Evolutionary conservation across 2,113 vertebrate genomes (phyloP), one percentile per base, ranked within the genome.

Genomic region (Oxygymnocypris stewartii): DNA sequence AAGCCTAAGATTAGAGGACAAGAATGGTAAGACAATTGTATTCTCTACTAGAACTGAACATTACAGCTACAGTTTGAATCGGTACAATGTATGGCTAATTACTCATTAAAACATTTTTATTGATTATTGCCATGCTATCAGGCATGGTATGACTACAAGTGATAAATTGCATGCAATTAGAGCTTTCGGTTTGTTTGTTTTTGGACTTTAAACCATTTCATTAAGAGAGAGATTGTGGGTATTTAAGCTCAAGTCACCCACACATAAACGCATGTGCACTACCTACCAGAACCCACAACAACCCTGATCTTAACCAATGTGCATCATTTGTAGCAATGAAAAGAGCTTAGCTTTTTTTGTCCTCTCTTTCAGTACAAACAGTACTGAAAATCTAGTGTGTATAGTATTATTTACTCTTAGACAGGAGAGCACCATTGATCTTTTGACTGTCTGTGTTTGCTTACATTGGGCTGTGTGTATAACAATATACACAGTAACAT

Each of bases 1-100:
- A 93, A 97, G 94, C 85, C 95, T 98, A 80, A 93, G 97, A 75
- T 61, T 93, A 1, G 97, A 96, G 40, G 95, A 94, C 1, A 90
- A 91, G 9, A 89, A 85, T 91, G 96, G 97, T 98, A 92, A 96
- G n/a, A 7, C 73, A 31, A 51, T 81, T 78, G 31, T 59, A 12
- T 31, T 79, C 5, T 84, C 37, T 78, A 7, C 57, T 37, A 51
- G 20, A n/a, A 14, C 12, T 31, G 12, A 65, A 37, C 31, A 37
- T 37, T 71, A 71, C 16, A 10, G 67, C 10, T 71, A 37, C 14
- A 16, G 2, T 74, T 42, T 42, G 20, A 2, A 42, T n/a, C 4
- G 2, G 10, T 40, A 37, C 8, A 71, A 37, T 37, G 18, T 47
- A 12, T 42, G 6, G 9, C 14, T 67, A 18, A 69, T 49, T 44